Evolutionary conservation across 2,113 vertebrate species (phyloP).

Genomic region (Gobiocypris rarus): DNA sequence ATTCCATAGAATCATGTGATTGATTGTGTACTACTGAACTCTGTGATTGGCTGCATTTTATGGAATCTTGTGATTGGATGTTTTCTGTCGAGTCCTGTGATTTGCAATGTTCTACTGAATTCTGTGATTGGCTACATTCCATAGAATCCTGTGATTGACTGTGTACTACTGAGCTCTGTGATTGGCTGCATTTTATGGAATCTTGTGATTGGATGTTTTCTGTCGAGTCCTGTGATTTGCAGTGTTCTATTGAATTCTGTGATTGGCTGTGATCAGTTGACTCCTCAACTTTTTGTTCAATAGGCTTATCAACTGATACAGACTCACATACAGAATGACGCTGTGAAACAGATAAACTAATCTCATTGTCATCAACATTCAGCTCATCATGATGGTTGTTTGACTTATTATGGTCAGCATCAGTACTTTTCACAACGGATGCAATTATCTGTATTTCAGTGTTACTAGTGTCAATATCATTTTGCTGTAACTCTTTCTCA

Average conservation of each 20-base stretch:
- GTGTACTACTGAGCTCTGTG: not conserved
- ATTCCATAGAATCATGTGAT: not conserved
- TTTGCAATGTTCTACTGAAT: not conserved
- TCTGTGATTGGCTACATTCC: not conserved
- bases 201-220: not conserved
- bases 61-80: not conserved
- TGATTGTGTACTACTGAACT: not conserved
- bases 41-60: not conserved
- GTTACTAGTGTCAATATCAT: not conserved
- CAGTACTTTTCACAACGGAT: not conserved
- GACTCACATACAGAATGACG: not conserved
- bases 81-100: not conserved
- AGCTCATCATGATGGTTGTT: not conserved
- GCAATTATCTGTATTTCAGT: conserved; percentile 12
- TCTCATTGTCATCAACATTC: not conserved
- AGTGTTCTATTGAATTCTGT: not conserved
- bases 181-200: not conserved
- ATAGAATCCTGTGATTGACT: not conserved
- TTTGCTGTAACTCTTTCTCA: not conserved
- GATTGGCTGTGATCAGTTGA: conserved; percentile 1
- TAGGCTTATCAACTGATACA: not conserved
- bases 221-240: not conserved
- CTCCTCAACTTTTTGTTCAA: not conserved
- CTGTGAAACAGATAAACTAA: conserved; percentile 1
- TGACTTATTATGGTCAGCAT: not conserved